phyloP scores from a whole-genome alignment of 2,113 vertebrate species.

The Alligator sinensis region DNA sequence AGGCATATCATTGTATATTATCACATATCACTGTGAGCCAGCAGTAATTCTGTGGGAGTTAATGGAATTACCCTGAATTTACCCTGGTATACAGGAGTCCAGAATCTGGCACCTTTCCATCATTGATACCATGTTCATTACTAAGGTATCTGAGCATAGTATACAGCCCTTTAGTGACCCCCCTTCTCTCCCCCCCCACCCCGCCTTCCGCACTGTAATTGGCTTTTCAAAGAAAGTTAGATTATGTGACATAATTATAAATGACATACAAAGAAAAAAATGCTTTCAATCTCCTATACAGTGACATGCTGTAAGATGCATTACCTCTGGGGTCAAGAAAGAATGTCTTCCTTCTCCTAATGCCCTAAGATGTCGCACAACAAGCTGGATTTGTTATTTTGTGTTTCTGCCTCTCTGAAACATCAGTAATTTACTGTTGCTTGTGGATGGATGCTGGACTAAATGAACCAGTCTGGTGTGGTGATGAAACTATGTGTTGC shows the following conservation, averaged over 20 bases:
- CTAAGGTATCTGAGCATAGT: neutral
- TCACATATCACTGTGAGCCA: neutral
- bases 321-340: neutral
- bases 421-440: neutral
- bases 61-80: neutral
- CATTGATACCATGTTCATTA: neutral
- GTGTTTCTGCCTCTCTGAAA: neutral
- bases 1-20: neutral
- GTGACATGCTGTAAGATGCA: neutral
- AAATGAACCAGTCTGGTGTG: neutral
- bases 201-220: rapidly evolving
- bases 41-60: neutral
- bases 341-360: neutral
- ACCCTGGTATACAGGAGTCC: neutral
- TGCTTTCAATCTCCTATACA: neutral
- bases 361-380: rapidly evolving
- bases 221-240: neutral
- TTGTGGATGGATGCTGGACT: neutral
- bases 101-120: neutral
- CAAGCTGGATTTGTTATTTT: neutral
- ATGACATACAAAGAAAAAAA: neutral
- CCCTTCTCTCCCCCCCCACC: neutral
- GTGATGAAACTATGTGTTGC: neutral
- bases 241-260: rapidly evolving
- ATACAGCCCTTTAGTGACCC: neutral